Evolutionary conservation across 1,140 invertebrate genomes (phyloP), one percentile per base, ranked within the genome.

Genomic region (Euwallacea fornicatus): DNA sequence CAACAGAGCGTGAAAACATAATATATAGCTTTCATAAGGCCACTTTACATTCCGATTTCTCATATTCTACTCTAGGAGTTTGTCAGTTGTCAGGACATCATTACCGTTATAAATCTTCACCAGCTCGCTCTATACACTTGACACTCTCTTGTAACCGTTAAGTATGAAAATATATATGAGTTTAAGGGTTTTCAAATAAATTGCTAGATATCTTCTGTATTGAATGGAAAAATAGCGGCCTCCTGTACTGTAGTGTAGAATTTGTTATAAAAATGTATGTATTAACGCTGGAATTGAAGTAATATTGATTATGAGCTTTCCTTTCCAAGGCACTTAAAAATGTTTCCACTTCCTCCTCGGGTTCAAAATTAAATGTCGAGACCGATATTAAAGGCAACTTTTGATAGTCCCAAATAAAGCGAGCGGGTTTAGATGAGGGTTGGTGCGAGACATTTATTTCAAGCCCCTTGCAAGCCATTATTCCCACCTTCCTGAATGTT

Each of bases 401-500:
- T 67, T 67, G 54, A 33, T 33, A 33, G 21, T 33, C 21, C 21
- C 15, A 59, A 58, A 67, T 67, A 67, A 67, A 58, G 53, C 21
- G 21, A 33, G 21, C 21, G 21, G 21, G 21, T 7, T 67, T 56
- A 59, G 55, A 67, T 59, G 65, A 67, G 65, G 61, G 61, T 46
- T 50, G 61, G 43, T 64, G 13, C 33, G 61, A 64, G 42, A 67
- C 65, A 67, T 67, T 67, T 67, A 67, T 67, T 67, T 67, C 43
- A 42, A 41, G 55, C 65, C 65, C 54, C 65, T 56, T 67, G 53
- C 44, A 67, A 67, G 54, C 65, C 55, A 67, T 59, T 67, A 59
- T 67, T 67, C 43, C 65, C 58, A 56, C 65, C 55, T 67, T 67
- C 55, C 46, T 58, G 65, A 67, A 67, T 59, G 65, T 46, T 67